Evolutionary conservation across 2,888 invertebrate species (phyloP), one percentile per base, ranked within the genome.

Genomic region (Temnothorax unifasciatus): DNA sequence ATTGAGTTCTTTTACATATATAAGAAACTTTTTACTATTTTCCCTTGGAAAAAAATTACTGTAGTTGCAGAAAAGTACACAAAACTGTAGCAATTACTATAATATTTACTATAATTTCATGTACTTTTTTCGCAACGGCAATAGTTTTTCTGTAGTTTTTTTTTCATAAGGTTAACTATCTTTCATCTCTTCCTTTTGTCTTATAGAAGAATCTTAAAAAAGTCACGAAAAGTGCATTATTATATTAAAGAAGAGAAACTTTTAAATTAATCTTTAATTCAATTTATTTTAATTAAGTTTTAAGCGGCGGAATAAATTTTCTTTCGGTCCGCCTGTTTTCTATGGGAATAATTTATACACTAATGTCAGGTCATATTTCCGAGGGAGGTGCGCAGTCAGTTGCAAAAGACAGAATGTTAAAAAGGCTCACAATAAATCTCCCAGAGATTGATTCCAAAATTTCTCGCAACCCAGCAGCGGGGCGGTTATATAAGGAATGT

Each of bases 301-400:
- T 29, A 29, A 29, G 6, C 8, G 29, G 15, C 25, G 15, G 34
- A 29, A 47, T 29, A 15, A 75, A 50, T 64, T 64, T 50, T 15
- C 6, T 66, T 50, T 52, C 15, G 29, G 44, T 34, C 41, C 8
- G 9, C 11, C 15, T 29, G n/a, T 8, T 52, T 75, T 38, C 4
- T 68, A 63, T n/a, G 41, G 15, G n/a, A 77, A 54, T 11, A 15
- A 68, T 47, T 69, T 54, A 38, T 29, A 44, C 3, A 44, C 3
- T 57, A 44, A 68, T 77, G 38, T 64, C 75, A 25, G n/a, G n/a
- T 11, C 6, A 41, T 44, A 77, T 44, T 29, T 64, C 13, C 6
- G 6, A 34, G 11, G 13, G 1, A 52, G 25, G 4, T 47, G 34
- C 5, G 34, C 5, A 9, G 41, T 8, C 34, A 18, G 4, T 47